Evolutionary conservation across 2,888 invertebrate genomes (phyloP).

Genomic region (Phortica okadai): DNA sequence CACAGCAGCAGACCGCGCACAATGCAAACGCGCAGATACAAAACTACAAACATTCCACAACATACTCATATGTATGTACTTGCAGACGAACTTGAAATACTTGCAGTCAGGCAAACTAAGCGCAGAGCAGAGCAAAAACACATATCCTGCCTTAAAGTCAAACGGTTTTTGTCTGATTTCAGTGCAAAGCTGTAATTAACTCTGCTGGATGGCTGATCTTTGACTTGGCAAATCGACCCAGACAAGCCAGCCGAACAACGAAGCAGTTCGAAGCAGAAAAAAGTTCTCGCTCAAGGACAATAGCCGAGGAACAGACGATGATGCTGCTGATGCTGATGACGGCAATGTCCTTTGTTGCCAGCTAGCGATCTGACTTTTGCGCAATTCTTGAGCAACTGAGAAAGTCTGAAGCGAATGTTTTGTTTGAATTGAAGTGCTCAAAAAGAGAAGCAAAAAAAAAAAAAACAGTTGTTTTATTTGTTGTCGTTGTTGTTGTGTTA

Average conservation of each 20-base stretch:
- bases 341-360: conserved; percentile 17
- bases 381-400: background rate
- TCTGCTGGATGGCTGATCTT: conserved; percentile 69
- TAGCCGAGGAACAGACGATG: conserved; percentile 1
- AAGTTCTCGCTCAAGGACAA: conserved; percentile 28
- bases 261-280: background rate
- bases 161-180: conserved; percentile 33
- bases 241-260: conserved; percentile 17
- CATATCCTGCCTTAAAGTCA: conserved; percentile 23
- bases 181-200: conserved; percentile 61
- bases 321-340: background rate
- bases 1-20: conserved; percentile 16
- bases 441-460: background rate
- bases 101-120: conserved; percentile 32
- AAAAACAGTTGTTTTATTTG: background rate
- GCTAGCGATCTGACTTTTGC: conserved; percentile 18
- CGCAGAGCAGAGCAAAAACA: conserved; percentile 24
- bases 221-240: conserved; percentile 51
- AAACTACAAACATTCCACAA: background rate
- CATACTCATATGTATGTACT: conserved; percentile 10
- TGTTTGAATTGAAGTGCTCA: conserved; percentile 27
- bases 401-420: conserved; percentile 3
- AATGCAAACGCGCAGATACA: background rate
- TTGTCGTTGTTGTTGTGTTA: background rate
- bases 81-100: conserved; percentile 45